A percentile compares a stretch with the other conserved stretches of the same genome.
phyloP scores from a whole-genome alignment of 2,113 vertebrate species.

The Chaetura pelagica region DNA sequence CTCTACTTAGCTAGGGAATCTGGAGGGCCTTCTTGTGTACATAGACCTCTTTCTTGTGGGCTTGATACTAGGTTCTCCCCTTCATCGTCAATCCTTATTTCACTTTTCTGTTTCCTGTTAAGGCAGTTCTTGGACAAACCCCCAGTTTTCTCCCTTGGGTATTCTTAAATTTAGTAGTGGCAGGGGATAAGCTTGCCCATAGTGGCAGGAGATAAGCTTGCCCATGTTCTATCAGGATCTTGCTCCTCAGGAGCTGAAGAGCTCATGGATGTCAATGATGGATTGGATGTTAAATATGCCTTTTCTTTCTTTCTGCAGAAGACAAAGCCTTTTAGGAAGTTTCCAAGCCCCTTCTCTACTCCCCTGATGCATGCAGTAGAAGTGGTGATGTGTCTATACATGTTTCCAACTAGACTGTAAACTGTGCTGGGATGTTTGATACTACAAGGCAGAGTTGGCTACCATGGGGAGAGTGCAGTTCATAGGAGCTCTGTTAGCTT shows the following conservation, averaged over 20 bases:
- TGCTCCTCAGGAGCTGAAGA: background rate
- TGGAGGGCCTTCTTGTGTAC: background rate
- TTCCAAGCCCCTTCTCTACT: background rate
- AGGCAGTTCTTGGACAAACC: background rate
- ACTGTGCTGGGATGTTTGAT: background rate
- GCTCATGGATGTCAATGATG: background rate
- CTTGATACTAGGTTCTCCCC: background rate
- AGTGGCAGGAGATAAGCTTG: background rate
- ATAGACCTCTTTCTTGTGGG: background rate
- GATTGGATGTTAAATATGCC: background rate
- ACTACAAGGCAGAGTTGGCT: background rate
- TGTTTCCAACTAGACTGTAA: background rate
- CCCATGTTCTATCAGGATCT: background rate
- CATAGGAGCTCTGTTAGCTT: background rate
- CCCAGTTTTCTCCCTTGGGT: background rate
- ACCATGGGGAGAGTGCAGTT: background rate
- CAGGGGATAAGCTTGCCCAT: background rate
- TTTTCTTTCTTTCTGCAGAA: background rate
- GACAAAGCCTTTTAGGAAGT: background rate
- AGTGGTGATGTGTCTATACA: background rate
- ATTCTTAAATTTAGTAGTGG: background rate
- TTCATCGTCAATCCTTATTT: background rate
- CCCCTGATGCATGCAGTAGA: background rate
- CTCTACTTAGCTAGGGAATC: background rate
- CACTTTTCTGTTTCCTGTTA: background rate